These are phyloP conservation scores for Diprion similis DNA, from an alignment of 1,140 invertebrate species.

Conservation along the genomic window DNA sequence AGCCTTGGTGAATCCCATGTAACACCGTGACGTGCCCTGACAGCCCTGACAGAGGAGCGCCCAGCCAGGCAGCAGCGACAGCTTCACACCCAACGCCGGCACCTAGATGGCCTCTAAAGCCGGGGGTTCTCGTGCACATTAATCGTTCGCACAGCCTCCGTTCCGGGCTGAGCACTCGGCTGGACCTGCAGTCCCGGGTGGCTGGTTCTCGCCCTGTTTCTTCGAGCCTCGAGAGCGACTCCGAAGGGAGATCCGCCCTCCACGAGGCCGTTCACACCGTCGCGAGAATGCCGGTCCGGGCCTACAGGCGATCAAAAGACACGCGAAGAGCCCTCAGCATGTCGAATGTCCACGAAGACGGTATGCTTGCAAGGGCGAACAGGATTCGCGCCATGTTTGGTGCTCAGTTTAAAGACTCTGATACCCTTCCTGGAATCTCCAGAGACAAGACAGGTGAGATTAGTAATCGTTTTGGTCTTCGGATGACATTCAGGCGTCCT, in stretches of 20 bases:
- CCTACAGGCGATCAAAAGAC: conserved; percentile 19
- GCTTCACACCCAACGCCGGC: conserved; percentile 66
- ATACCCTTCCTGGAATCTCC: conserved; percentile 54
- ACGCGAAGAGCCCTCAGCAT: not conserved
- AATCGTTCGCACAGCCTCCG: conserved; percentile 74
- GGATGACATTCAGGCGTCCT: not conserved
- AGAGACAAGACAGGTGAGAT: conserved; percentile 58
- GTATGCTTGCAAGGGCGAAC: conserved; percentile 55
- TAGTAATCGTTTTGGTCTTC: not conserved
- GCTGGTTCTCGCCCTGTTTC: conserved; percentile 26
- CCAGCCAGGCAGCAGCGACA: conserved; percentile 53
- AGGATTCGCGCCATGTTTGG: conserved; percentile 56
- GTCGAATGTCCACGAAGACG: conserved; percentile 46
- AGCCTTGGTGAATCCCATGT: not conserved
- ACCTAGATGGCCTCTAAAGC: conserved; percentile 85
- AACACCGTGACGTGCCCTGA: conserved; percentile 21
- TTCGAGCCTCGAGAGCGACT: conserved; percentile 27
- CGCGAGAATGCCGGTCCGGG: conserved; percentile 26
- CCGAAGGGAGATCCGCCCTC: conserved; percentile 17
- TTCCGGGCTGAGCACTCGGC: conserved; percentile 43
- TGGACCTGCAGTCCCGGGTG: conserved; percentile 10
- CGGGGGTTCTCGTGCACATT: conserved; percentile 86
- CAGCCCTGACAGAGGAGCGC: conserved; percentile 55
- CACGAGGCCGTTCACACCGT: conserved; percentile 17
- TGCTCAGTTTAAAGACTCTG: conserved; percentile 53